Base-by-base conservation (phyloP, 1,140 invertebrate species). In the Trachelipus rathkii region DNA sequence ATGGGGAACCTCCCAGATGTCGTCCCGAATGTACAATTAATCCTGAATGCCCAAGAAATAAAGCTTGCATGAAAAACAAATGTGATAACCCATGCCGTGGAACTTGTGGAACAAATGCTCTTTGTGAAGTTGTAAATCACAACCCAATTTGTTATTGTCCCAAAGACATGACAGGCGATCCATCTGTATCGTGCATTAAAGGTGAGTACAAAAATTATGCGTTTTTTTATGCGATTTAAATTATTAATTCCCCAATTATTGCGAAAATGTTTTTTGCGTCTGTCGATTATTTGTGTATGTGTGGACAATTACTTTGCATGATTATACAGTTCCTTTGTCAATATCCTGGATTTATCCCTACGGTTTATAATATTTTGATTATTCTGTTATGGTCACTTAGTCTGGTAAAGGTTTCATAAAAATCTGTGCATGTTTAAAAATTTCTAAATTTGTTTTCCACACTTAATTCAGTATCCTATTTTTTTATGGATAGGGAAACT, bases 51-150 rank as follows among this genome's bases (percentile, higher is more conserved):
- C 33, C 73, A 15, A 24, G 33, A 6, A 68, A 67, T n/a, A 53
- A 74, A 60, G 77, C 78, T 33, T 79, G 78, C 50, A 44, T 69
- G 6, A 21, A 46, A 82, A 88, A 89, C 77, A 90, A 89, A 83
- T 92, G 91, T 82, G 86, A 85, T 77, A 90, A 92, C 50, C 50
- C 50, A 60, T 60, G 50, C 8, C 50, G 50, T 8, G 50, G 50
- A 3, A 60, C 50, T 60, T 84, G 84, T 77, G 83, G 82, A 15
- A 77, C 74, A 24, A 78, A 78, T 46, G 82, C 83, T n/a, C 66
- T 76, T 10, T 84, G 84, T 66, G 43, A 72, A 15, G 78, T 81
- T 0, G 72, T 67, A 23, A 76, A 77, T 60, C 83, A 83, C 72
- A 60, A 74, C 11, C 76, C 81, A 53, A 60, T 72, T 10, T 84